Evolutionary conservation across 1,140 invertebrate genomes (phyloP).

Genomic region (Saxidomus purpurata): DNA sequence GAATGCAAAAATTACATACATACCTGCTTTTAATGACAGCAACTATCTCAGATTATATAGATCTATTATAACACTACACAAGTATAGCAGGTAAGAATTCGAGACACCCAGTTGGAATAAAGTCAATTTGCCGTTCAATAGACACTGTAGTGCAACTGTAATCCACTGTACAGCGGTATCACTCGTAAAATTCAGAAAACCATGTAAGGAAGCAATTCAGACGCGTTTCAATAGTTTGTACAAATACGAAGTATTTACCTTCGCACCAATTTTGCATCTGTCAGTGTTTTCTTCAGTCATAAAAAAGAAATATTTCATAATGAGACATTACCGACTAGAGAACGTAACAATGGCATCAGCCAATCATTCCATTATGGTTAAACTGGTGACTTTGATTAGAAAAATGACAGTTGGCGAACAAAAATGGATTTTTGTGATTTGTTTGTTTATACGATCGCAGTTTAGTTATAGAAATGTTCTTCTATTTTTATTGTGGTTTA

Average conservation of each 20-base stretch:
- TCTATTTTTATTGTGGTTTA: slow-evolving; percentile 36
- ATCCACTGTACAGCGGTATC: too few species aligned
- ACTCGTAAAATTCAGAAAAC: too few species aligned
- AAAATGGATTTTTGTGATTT: neutral
- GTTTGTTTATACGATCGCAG: slow-evolving; percentile 13
- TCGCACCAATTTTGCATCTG: neutral
- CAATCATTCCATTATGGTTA: neutral
- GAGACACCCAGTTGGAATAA: too few species aligned
- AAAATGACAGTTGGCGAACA: neutral
- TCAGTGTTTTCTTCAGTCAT: neutral
- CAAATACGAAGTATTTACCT: slow-evolving; percentile 1
- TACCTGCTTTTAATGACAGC: too few species aligned
- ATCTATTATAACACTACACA: too few species aligned
- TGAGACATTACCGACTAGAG: neutral
- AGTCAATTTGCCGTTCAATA: too few species aligned
- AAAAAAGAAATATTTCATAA: neutral
- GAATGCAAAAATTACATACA: too few species aligned
- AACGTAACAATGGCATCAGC: slow-evolving; percentile 9
- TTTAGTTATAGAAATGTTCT: slow-evolving; percentile 15
- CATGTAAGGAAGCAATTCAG: too few species aligned
- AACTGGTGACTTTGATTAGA: neutral
- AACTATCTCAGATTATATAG: too few species aligned
- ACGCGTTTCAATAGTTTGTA: neutral
- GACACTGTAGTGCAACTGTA: too few species aligned
- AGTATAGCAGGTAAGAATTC: too few species aligned